Base-by-base conservation (phyloP, 1,140 invertebrate genomes). In the Drosophila sp. region DNA sequence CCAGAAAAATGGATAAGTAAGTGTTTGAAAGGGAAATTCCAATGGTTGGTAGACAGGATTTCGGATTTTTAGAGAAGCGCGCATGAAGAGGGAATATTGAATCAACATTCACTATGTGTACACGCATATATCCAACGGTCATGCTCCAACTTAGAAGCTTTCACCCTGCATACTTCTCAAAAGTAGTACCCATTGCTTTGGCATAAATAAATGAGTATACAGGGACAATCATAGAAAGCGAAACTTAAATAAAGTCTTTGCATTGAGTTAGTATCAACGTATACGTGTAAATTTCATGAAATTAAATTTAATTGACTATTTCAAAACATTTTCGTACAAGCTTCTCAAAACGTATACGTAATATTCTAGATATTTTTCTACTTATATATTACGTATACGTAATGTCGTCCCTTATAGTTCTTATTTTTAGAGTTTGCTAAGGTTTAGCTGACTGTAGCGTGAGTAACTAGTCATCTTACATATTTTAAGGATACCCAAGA, bases 1-100 rank as follows among this genome's bases (percentile, higher is more conserved):
- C 17, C 8, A 76, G 57, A 66, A 44, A 69, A 66, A 57, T 64
- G 70, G 25, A 27, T 27, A 50, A 27, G 44, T 25, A 23, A 27
- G 0, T 50, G 7, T 25, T 1, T 50, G 44, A 50, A 50, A 27
- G 44, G 44, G 44, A 50, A 50, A 50, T 50, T 50, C 6, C 44
- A 27, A 47, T 25, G 23, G 44, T 25, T 47, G 4, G 44, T 7
- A 23, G 44, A 47, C 44, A 50, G 23, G 44, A 50, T 50, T 50
- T 50, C 4, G 10, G 44, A 50, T 27, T 27, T 17, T 50, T 38
- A 38, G 23, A 47, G 44, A 47, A 25, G 44, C 44, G 44, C 44
- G 44, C 44, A 47, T 47, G 7, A 47, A 47, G 8, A 50, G 44
- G 44, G 25, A 50, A 44, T 44, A 23, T 44, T 4, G 4, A 44